Evolutionary conservation across 2,797 vertebrate species (phyloP).

Genomic region (Characodon lateralis): DNA sequence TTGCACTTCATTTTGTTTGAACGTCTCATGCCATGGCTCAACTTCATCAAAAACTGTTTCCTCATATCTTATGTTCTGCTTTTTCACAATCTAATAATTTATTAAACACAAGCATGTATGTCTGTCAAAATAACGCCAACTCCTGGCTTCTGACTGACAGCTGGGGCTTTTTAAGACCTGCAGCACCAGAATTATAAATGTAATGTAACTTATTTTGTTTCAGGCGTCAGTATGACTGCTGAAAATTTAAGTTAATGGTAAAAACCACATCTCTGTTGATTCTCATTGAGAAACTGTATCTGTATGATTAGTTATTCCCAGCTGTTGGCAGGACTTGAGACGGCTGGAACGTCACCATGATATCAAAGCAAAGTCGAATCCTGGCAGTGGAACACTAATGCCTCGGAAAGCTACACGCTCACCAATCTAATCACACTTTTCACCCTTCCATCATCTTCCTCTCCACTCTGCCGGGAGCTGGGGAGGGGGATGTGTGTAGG

Average conservation of each 20-base stretch:
- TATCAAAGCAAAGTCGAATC: constrained; percentile 55
- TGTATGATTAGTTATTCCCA: constrained; percentile 2
- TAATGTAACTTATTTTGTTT: constrained; percentile 37
- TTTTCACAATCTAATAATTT: constrained; percentile 39
- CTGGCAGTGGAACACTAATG: constrained; percentile 42
- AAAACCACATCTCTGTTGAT: constrained; percentile 20
- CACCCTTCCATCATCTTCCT: constrained; percentile 36
- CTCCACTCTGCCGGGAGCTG: constrained; percentile 6
- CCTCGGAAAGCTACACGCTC: constrained; percentile 50
- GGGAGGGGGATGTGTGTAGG: neutral
- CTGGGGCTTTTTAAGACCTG: constrained; percentile 7
- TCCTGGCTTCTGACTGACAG: constrained; percentile 19
- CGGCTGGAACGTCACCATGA: constrained; percentile 28
- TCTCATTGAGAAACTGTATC: constrained; percentile 28
- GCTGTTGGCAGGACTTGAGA: constrained; percentile 33
- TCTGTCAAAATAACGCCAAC: constrained; percentile 12
- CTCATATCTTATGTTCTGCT: constrained; percentile 3
- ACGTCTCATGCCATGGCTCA: constrained; percentile 21
- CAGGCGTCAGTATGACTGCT: constrained; percentile 1
- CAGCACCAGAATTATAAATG: constrained; percentile 11
- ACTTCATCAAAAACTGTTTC: constrained; percentile 19
- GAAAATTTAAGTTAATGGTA: constrained; percentile 10
- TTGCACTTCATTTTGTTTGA: constrained; percentile 4
- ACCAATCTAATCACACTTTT: constrained; percentile 45
- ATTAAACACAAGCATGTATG: constrained; percentile 30